Evolutionary conservation across 2,113 vertebrate genomes (phyloP).

Genomic region (Anguilla japonica): DNA sequence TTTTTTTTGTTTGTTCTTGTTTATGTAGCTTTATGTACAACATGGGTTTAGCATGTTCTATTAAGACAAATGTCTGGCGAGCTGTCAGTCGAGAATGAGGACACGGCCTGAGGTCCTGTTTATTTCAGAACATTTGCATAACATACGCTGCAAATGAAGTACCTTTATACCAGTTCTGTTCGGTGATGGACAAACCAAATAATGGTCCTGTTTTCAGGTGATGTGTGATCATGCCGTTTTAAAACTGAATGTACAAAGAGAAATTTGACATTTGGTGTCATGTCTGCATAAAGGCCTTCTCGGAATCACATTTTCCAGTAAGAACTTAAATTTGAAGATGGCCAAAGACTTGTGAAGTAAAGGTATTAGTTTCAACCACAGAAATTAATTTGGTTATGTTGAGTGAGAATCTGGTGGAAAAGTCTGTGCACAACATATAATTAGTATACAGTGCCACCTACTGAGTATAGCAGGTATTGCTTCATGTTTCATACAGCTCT

Average conservation of each 20-base stretch:
- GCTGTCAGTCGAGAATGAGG: too few relatives aligned
- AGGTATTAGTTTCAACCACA: background rate
- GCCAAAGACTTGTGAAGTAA: background rate
- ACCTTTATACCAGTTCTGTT: background rate
- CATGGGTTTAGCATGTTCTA: too few relatives aligned
- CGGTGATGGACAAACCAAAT: background rate
- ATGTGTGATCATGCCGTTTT: background rate
- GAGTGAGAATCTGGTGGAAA: too few relatives aligned
- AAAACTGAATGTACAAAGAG: background rate
- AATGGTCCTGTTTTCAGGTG: background rate
- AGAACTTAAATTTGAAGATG: background rate
- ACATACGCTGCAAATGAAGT: too few relatives aligned
- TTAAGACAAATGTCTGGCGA: too few relatives aligned
- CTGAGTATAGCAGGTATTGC: background rate
- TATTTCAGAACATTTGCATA: too few relatives aligned
- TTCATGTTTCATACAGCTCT: background rate
- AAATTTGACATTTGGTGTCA: too few relatives aligned
- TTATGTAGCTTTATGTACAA: too few relatives aligned
- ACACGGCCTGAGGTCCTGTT: too few relatives aligned
- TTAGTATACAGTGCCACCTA: background rate
- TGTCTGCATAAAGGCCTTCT: too few relatives aligned
- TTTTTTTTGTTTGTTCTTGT: background rate
- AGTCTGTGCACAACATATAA: background rate
- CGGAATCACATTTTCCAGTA: too few relatives aligned
- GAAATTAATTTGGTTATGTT: background rate